Evolutionary conservation across 2,797 vertebrate genomes (phyloP).

Genomic region (Fistularia commersonii): DNA sequence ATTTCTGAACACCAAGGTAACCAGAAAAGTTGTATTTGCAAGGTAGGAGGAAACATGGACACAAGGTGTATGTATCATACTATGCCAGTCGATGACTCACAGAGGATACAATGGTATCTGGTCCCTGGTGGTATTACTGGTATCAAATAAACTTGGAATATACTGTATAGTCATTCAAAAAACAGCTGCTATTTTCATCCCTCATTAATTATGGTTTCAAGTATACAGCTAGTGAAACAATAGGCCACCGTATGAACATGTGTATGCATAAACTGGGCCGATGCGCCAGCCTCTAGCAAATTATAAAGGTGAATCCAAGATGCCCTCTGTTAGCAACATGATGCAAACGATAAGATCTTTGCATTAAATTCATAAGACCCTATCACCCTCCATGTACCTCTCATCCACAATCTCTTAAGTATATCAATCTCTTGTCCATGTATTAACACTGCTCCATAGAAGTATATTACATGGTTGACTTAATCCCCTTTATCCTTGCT

Average conservation of each 20-base stretch:
- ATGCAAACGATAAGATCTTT: conserved; percentile 66
- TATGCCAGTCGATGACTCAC: conserved; percentile 50
- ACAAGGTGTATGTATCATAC: conserved; percentile 38
- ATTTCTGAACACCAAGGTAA: conserved; percentile 24
- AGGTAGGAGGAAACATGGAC: conserved; percentile 41
- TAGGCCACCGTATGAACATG: too few relatives aligned
- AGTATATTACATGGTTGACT: conserved; percentile 56
- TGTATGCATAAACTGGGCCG: too few relatives aligned
- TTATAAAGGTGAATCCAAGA: too few relatives aligned
- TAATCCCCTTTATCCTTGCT: conserved; percentile 54
- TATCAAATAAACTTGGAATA: conserved; percentile 14
- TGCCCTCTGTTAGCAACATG: background rate
- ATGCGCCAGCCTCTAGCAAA: too few relatives aligned
- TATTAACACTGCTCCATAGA: conserved; percentile 45
- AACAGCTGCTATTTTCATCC: conserved; percentile 17
- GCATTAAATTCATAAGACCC: conserved; percentile 67
- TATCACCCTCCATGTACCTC: conserved; percentile 59
- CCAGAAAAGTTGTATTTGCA: conserved; percentile 25
- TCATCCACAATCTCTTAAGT: conserved; percentile 43
- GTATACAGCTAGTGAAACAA: too few relatives aligned
- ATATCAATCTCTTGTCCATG: conserved; percentile 35
- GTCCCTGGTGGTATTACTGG: conserved; percentile 36
- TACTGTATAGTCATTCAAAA: conserved; percentile 16
- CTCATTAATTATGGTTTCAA: too few relatives aligned
- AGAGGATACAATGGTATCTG: conserved; percentile 37